These are phyloP conservation scores for Sminthopsis crassicaudata DNA, from an alignment of 2,113 vertebrate genomes.

Conservation along the genomic window DNA sequence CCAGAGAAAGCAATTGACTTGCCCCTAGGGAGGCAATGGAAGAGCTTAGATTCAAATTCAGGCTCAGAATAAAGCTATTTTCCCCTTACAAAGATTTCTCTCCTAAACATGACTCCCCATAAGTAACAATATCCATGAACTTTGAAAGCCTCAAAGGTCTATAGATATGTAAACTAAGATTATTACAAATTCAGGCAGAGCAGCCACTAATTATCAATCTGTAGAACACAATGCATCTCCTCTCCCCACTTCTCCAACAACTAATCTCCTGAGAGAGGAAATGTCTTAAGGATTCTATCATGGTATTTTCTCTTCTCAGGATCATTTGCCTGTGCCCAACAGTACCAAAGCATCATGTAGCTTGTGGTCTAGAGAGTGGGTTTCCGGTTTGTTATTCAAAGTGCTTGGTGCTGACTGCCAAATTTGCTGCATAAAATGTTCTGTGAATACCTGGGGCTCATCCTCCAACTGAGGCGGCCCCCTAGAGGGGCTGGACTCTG, in stretches of 20 bases:
- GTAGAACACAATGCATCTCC: background rate
- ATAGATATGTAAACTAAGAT: background rate
- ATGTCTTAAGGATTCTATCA: background rate
- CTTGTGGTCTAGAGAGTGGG: background rate
- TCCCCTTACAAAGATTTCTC: background rate
- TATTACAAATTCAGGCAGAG: background rate
- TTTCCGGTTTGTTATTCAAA: conserved; percentile 7
- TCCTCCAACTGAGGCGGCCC: background rate
- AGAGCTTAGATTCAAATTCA: background rate
- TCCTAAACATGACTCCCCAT: background rate
- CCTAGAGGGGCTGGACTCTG: background rate
- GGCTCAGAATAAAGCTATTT: background rate
- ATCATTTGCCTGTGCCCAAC: background rate
- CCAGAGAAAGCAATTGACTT: background rate
- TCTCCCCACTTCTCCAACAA: background rate
- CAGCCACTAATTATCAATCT: background rate
- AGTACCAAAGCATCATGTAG: background rate
- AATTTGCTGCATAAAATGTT: background rate
- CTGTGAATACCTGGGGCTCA: background rate
- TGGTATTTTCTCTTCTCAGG: background rate
- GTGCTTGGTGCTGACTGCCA: background rate
- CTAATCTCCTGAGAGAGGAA: background rate
- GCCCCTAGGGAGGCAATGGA: background rate
- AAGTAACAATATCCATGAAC: background rate
- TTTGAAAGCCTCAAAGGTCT: background rate